These are phyloP conservation scores for Liposcelis brunnea DNA, from an alignment of 2,888 invertebrate genomes.

Conservation along the genomic window DNA sequence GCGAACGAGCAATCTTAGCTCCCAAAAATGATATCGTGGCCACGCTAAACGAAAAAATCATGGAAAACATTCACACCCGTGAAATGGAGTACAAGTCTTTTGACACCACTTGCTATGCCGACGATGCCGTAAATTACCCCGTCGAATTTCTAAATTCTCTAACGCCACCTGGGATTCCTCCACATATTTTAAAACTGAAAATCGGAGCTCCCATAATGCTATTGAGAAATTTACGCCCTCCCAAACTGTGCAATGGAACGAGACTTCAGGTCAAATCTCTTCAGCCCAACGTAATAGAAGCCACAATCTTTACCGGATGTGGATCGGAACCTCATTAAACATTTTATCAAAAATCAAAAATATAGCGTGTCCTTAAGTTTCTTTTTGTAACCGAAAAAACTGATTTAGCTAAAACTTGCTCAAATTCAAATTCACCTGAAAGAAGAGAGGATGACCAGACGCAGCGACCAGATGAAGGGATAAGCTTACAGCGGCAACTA, in stretches of 20 bases:
- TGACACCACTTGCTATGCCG: background rate
- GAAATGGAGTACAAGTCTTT: conserved; percentile 2
- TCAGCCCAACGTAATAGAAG: conserved; percentile 14
- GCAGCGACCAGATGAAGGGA: too few relatives aligned
- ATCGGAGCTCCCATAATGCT: conserved; percentile 17
- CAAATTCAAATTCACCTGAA: too few relatives aligned
- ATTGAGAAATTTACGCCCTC: conserved; percentile 17
- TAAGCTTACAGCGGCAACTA: too few relatives aligned
- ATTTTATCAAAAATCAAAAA: too few relatives aligned
- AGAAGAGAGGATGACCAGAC: too few relatives aligned
- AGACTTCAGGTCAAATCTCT: conserved; percentile 15
- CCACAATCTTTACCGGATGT: conserved; percentile 10
- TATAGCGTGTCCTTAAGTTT: too few relatives aligned
- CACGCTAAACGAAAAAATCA: conserved; percentile 9
- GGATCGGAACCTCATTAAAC: too few relatives aligned
- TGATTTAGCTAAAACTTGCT: too few relatives aligned
- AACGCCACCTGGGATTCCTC: conserved; percentile 15
- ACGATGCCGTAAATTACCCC: conserved; percentile 17
- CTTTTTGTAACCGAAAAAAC: too few relatives aligned
- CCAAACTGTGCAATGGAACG: conserved; percentile 18
- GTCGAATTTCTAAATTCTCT: conserved; percentile 18
- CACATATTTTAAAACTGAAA: conserved; percentile 14
- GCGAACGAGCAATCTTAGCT: conserved; percentile 13
- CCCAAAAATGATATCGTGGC: conserved; percentile 9
- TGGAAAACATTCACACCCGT: conserved; percentile 11